Conservation (phyloP, 2,888 invertebrate genomes). For the Gymnocheta viridis region DNA sequence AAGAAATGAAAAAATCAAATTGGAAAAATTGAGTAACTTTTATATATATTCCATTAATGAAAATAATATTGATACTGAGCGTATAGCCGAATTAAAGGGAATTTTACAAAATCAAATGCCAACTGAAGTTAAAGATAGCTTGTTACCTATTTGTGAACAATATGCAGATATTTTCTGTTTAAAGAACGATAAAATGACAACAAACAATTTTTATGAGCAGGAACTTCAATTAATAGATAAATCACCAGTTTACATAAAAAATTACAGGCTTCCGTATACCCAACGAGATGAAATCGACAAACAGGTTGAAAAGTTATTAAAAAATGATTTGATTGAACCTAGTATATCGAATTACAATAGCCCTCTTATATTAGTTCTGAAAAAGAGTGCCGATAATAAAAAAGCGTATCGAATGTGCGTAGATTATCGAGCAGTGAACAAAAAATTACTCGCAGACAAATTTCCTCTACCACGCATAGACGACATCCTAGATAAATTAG, state of each 20-base stretch:
- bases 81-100: too few relatives aligned
- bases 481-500: too few relatives aligned
- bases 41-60: slow-evolving; percentile 4
- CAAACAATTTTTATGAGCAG: neutral
- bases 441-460: too few relatives aligned
- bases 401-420: too few relatives aligned
- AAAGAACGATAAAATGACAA: slow-evolving; percentile 22
- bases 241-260: slow-evolving; percentile 19
- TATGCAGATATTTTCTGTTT: slow-evolving; percentile 13
- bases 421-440: too few relatives aligned
- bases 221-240: neutral
- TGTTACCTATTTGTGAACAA: slow-evolving; percentile 8
- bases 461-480: too few relatives aligned
- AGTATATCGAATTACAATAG: too few relatives aligned
- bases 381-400: too few relatives aligned
- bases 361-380: too few relatives aligned
- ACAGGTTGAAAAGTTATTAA: slow-evolving; percentile 33
- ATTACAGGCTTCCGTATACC: slow-evolving; percentile 8
- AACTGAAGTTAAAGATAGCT: neutral
- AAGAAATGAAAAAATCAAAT: neutral
- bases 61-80: neutral
- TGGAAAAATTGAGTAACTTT: neutral
- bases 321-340: slow-evolving; percentile 8
- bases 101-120: neutral
- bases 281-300: slow-evolving; percentile 1